phyloP scores from a whole-genome alignment of 2,888 invertebrate species.

The Acrobasis repandana region DNA sequence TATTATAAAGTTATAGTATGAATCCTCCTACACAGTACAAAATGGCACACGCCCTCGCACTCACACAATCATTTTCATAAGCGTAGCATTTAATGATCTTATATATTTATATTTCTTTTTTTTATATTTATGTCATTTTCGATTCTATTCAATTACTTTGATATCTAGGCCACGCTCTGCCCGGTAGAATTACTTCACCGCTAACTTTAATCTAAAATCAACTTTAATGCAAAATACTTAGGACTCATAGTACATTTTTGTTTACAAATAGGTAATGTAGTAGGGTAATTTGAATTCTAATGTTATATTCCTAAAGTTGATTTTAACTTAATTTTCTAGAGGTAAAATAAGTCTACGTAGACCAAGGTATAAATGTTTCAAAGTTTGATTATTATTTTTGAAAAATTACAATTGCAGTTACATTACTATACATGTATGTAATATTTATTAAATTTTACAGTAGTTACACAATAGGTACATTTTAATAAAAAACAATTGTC shows the following conservation, averaged over 20 bases:
- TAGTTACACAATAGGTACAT: neutral
- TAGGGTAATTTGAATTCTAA: neutral
- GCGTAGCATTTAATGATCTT: neutral
- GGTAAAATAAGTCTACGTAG: neutral
- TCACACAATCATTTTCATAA: conserved; percentile 2
- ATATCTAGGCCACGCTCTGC: neutral
- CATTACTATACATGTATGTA: neutral
- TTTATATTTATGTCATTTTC: neutral
- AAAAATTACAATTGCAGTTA: too few species aligned
- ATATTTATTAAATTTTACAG: neutral
- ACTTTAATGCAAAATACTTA: neutral
- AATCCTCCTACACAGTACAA: conserved; percentile 16
- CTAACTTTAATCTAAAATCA: neutral
- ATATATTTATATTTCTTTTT: neutral
- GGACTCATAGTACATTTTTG: neutral
- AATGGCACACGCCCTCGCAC: conserved; percentile 19
- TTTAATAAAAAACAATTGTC: too few species aligned
- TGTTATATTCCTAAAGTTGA: neutral
- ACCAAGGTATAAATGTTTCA: too few species aligned
- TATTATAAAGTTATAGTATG: neutral
- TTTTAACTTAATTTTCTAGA: neutral
- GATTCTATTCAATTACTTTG: neutral
- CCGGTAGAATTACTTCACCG: neutral
- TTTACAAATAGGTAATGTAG: neutral
- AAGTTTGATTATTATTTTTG: too few species aligned